Evolutionary conservation across 2,113 vertebrate species (phyloP).

Genomic region (Uria lomvia): DNA sequence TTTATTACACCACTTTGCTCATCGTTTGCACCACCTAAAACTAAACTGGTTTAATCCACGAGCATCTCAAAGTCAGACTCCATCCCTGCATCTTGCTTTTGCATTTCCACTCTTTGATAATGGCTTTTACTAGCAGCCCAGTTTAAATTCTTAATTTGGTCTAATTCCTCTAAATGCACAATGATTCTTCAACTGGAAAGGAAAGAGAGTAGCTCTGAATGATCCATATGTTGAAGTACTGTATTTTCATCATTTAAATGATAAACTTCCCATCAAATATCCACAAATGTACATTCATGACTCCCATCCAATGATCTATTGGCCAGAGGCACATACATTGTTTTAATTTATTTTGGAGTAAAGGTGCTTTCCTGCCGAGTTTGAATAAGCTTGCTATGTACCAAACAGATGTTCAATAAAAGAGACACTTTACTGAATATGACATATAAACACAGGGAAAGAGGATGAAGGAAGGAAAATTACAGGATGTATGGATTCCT

Average conservation of each 20-base stretch:
- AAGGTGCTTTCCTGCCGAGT: conserved; percentile 67
- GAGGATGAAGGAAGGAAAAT: conserved; percentile 21
- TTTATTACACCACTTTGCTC: neutral
- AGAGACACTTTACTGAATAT: conserved; percentile 45
- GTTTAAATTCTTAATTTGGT: conserved; percentile 52
- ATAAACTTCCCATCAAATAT: conserved; percentile 62
- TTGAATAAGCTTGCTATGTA: conserved; percentile 38
- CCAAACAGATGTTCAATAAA: conserved; percentile 64
- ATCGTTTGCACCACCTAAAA: neutral
- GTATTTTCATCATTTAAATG: conserved; percentile 52
- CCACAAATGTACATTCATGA: conserved; percentile 52
- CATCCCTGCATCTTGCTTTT: neutral
- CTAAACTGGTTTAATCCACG: neutral
- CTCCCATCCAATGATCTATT: conserved; percentile 63
- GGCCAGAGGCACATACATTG: conserved; percentile 67
- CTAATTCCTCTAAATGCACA: conserved; percentile 49
- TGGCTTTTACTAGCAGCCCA: conserved; percentile 21
- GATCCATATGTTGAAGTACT: conserved; percentile 67
- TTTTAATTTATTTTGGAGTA: conserved; percentile 70
- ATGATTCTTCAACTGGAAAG: conserved; percentile 55
- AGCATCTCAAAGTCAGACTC: neutral
- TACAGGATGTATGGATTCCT: conserved; percentile 2
- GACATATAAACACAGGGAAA: conserved; percentile 11
- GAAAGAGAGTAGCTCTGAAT: conserved; percentile 31
- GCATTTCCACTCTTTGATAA: neutral